Conservation (phyloP, 2,113 vertebrate genomes). For the Siphamia tubifer region DNA sequence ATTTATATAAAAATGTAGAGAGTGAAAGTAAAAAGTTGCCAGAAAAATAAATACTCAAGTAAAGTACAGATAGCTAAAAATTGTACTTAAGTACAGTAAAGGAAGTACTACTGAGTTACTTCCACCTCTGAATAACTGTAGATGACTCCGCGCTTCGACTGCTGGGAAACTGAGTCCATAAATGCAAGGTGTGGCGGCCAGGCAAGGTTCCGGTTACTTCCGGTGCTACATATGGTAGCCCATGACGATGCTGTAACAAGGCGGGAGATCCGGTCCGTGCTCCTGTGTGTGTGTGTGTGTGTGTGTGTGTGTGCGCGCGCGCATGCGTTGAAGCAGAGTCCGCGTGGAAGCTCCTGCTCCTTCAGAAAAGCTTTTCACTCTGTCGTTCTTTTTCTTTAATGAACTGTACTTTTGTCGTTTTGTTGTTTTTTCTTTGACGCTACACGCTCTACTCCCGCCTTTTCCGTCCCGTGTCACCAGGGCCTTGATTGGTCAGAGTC, state of each 20-base stretch:
- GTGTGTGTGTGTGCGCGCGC: background rate
- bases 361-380: constrained; percentile 44
- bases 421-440: background rate
- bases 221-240: background rate
- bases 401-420: constrained; percentile 11
- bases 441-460: background rate
- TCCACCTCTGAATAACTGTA: too few relatives aligned
- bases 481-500: constrained; percentile 41
- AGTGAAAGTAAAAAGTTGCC: too few relatives aligned
- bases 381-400: too few relatives aligned
- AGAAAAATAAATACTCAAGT: too few relatives aligned
- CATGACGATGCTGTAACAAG: too few relatives aligned
- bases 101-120: too few relatives aligned
- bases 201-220: background rate
- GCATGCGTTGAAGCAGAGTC: too few relatives aligned
- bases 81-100: too few relatives aligned
- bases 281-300: background rate
- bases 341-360: background rate
- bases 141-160: background rate
- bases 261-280: background rate
- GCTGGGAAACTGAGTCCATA: constrained; percentile 62
- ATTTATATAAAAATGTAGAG: too few relatives aligned
- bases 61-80: too few relatives aligned
- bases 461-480: background rate
- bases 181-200: constrained; percentile 71